Evolutionary conservation across 2,888 invertebrate species (phyloP), one percentile per base, ranked within the genome.

Genomic region (Chaetoderma sp.): DNA sequence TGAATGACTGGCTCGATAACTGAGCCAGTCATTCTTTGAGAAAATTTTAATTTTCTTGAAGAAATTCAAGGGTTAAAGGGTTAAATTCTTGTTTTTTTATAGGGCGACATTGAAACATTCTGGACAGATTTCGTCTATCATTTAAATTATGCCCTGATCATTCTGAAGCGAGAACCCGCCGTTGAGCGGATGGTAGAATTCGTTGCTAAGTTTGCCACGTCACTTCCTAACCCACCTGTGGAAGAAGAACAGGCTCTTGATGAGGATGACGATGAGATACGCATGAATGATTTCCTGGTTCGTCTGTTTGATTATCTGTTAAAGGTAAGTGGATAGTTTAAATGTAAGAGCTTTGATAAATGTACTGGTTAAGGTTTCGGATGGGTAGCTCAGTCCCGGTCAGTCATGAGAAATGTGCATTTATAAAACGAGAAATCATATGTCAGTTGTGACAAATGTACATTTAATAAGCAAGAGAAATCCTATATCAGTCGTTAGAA

Each of bases 161-260:
- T 90, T 57, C 91, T 90, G 13, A 92, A 93, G 71, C 89, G 90
- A 16, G 91, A 92, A 79, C 89, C 91, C 8, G 90, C 90, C 76
- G 91, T 93, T 0, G 91, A 92, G 75, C 88, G 91, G 39, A 90
- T 90, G 0, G 86, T 94, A 1, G 89, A 91, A 67, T 94, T 93
- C 87, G 90, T 91, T 27, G 91, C 92, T 0, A 91, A 91, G 68
- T 93, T 93, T 85, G 90, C 91, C 52, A 89, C 90, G 1, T 89
- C 90, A 0, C 88, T 91, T 27, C 68, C 56, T 44, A 39, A 54
- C 13, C 2, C 21, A 25, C 27, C 49, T 32, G 49, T 36, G 28
- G 30, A 50, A 45, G 69, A 67, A 16, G 63, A 44, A 25, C 32
- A 39, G 32, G 65, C 21, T 36, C 63, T 52, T n/a, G 63, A 54